Percentiles rank a stretch among this genome's conserved stretches.
phyloP scores from a whole-genome alignment of 2,888 invertebrate genomes.

The Meloe dianella region DNA sequence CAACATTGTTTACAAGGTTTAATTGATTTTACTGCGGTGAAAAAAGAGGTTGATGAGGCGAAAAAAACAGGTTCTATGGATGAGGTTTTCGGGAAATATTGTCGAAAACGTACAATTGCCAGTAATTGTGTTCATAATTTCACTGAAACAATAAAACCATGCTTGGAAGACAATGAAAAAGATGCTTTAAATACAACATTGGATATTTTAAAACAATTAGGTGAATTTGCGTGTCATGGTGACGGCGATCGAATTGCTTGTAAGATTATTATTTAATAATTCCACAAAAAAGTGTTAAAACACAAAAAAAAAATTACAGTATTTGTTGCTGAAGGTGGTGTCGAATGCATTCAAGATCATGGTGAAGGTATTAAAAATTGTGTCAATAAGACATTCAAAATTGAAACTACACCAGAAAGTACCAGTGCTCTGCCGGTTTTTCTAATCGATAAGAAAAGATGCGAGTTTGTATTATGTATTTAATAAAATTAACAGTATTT shows the following conservation, averaged over 20 bases:
- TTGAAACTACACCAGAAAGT: conserved; percentile 58
- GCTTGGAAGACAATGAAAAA: conserved; percentile 69
- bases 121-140: conserved; percentile 68
- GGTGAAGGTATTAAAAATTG: conserved; percentile 68
- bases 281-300: neutral
- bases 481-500: neutral
- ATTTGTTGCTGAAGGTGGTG: conserved; percentile 82
- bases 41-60: conserved; percentile 72
- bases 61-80: conserved; percentile 65
- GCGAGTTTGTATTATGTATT: conserved; percentile 58
- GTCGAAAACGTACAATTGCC: conserved; percentile 67
- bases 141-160: conserved; percentile 65
- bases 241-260: conserved; percentile 83
- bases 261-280: conserved; percentile 58
- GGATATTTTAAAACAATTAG: conserved; percentile 72
- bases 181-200: conserved; percentile 67
- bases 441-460: conserved; percentile 65
- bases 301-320: conserved; percentile 60
- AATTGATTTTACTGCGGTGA: conserved; percentile 65
- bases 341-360: conserved; percentile 72
- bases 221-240: conserved; percentile 78
- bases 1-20: conserved; percentile 65
- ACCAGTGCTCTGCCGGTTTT: conserved; percentile 65
- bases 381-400: conserved; percentile 67
- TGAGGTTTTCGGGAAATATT: conserved; percentile 67